Percentiles rank a stretch among this genome's conserved stretches.
Conservation (phyloP, 2,797 vertebrate species). For the Cirrhinus mrigala region DNA sequence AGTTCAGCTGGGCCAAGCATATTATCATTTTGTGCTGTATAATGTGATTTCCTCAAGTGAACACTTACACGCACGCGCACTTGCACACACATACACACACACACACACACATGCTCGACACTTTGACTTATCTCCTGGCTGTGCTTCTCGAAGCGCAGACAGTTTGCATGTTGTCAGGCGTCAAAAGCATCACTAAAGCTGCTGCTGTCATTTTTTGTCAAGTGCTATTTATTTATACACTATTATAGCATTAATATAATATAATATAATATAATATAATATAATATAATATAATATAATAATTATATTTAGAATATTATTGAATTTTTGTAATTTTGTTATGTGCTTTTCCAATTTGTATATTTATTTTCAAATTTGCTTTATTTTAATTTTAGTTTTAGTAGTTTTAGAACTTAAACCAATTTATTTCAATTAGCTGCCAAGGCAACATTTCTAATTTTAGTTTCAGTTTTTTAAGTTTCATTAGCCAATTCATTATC, state of each 20-base stretch:
- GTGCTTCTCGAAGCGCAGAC: conserved; percentile 51
- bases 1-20: conserved; percentile 78
- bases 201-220: conserved; percentile 7
- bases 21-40: conserved; percentile 82
- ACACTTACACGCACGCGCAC: conserved; percentile 64
- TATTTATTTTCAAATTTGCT: not conserved
- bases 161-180: conserved; percentile 50
- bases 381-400: not conserved
- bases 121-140: conserved; percentile 39
- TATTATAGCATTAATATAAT: not conserved
- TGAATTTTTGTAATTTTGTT: not conserved
- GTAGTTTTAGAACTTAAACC: not conserved
- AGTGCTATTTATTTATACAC: not conserved
- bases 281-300: too few relatives aligned
- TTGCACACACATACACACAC: conserved; percentile 49
- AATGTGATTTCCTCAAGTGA: conserved; percentile 81
- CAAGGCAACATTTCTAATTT: not conserved
- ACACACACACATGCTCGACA: conserved; percentile 38
- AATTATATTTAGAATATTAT: too few relatives aligned
- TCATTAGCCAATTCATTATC: not conserved
- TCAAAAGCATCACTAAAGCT: conserved; percentile 45
- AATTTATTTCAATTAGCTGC: not conserved
- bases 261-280: too few relatives aligned
- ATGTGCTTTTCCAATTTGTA: not conserved
- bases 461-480: not conserved